Evolutionary conservation across 2,113 vertebrate genomes (phyloP).

Genomic region (Carassius auratus): DNA sequence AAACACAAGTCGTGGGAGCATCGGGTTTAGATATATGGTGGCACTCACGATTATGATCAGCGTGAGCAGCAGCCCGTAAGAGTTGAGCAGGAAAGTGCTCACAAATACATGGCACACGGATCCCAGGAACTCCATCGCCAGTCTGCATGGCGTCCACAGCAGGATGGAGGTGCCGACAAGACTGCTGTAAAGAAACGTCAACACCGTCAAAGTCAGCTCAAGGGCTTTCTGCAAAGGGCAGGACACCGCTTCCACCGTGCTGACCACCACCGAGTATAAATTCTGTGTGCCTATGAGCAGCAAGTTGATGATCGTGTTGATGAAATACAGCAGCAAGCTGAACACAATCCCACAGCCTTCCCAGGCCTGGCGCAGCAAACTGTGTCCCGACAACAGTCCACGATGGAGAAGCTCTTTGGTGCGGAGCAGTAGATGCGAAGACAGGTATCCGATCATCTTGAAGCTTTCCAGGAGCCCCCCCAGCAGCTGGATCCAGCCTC

Average conservation of each 20-base stretch:
- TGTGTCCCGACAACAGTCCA: slow-evolving; percentile 77
- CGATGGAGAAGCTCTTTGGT: slow-evolving; percentile 84
- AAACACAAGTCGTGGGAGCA: slow-evolving; percentile 67
- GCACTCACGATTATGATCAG: slow-evolving; percentile 71
- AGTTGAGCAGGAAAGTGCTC: slow-evolving; percentile 82
- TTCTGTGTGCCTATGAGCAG: slow-evolving; percentile 86
- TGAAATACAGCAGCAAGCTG: slow-evolving; percentile 86
- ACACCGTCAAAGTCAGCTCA: slow-evolving; percentile 77
- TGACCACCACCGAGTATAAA: slow-evolving; percentile 72
- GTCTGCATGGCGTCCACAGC: slow-evolving; percentile 87
- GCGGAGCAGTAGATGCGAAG: slow-evolving; percentile 79
- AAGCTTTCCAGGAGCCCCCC: slow-evolving; percentile 83
- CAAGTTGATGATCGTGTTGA: slow-evolving; percentile 89
- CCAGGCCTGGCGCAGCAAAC: slow-evolving; percentile 75
- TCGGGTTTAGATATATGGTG: slow-evolving; percentile 77
- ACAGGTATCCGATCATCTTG: slow-evolving; percentile 86
- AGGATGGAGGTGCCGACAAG: slow-evolving; percentile 84
- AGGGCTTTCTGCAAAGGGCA: slow-evolving; percentile 77
- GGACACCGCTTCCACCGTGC: slow-evolving; percentile 79
- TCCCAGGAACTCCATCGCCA: slow-evolving; percentile 80
- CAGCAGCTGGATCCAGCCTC: slow-evolving; percentile 71
- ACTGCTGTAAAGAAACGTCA: slow-evolving; percentile 85
- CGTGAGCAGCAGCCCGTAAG: slow-evolving; percentile 82
- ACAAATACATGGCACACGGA: slow-evolving; percentile 79
- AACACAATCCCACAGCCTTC: slow-evolving; percentile 83